Base-by-base conservation (phyloP, 2,888 invertebrate species). In the Rosalia funebris region DNA sequence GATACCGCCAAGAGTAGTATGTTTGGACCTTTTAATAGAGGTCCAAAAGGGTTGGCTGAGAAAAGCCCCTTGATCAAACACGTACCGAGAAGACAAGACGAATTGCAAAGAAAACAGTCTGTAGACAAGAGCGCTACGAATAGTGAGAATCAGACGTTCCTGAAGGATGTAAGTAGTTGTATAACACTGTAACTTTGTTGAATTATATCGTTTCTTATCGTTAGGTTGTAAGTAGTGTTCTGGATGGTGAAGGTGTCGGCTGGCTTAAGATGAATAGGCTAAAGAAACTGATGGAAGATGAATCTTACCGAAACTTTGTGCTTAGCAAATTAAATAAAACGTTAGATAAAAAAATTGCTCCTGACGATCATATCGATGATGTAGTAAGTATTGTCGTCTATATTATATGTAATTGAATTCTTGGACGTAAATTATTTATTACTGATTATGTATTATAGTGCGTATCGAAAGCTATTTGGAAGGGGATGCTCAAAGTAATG, bases 261-360 rank as follows among this genome's bases (percentile, higher is more conserved):
- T 98, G 98, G 96, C 85, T 99, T 45, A 96, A 98, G 79, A 83
- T 96, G 12, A 95, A 93, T 77, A 87, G 96, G 16, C 84, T 98
- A 47, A 94, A 93, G 78, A 97, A 96, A 77, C 83, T 99, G 19
- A 96, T 99, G 95, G 98, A 99, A 80, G 98, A 99, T 81, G 99
- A 99, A 82, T 97, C 95, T 44, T 96, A 98, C 81, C 87, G 99
- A 31, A 97, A 96, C 79, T 90, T 99, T 83, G 94, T 98, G 34
- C 89, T 99, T 45, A 94, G 94, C 69, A 95, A 97, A 78, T 85
- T 99, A 1, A 99, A 99, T 81, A 91, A 92, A 73, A 96, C 96
- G 50, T 86, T 97, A 56, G 96, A 95, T 74, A 89, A 90, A 70
- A 98, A 95, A 83, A 91, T 97, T 59, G 92, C 95, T 48, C 95